These are phyloP conservation scores for Acrobasis repandana DNA, from an alignment of 2,888 invertebrate genomes.

Conservation along the genomic window DNA sequence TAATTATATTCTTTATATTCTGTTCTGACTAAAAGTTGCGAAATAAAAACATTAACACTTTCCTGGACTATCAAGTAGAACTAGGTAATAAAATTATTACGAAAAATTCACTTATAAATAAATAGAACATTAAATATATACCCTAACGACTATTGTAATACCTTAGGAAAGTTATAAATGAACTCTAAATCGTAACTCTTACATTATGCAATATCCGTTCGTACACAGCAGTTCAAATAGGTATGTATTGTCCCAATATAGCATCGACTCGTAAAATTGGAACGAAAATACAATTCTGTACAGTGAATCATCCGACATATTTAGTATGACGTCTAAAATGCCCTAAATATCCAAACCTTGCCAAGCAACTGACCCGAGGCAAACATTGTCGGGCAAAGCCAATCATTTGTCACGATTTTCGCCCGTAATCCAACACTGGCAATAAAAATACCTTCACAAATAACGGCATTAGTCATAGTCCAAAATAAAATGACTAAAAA, in stretches of 20 bases:
- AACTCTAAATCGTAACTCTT: background rate
- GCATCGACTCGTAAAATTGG: conserved; percentile 1
- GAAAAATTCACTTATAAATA: no score
- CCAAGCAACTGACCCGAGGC: conserved; percentile 26
- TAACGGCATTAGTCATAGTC: conserved; percentile 68
- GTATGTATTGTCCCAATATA: conserved; percentile 10
- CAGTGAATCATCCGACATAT: conserved; percentile 12
- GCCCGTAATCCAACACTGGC: conserved; percentile 62
- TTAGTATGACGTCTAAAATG: conserved; percentile 23
- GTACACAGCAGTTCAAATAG: conserved; percentile 1
- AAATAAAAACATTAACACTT: no score
- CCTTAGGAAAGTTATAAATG: no score
- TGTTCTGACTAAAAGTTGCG: no score
- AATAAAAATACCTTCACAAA: conserved; percentile 67
- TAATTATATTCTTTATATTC: no score
- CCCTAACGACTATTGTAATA: no score
- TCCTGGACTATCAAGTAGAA: no score
- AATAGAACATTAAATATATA: no score
- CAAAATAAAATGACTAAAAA: conserved; percentile 67
- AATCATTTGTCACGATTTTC: conserved; percentile 54
- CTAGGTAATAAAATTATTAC: no score
- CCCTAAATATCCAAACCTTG: conserved; percentile 12
- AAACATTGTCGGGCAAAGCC: conserved; percentile 39
- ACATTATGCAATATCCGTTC: background rate
- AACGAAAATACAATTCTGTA: conserved; percentile 6